Evolutionary conservation across 2,113 vertebrate species (phyloP), one percentile per base, ranked within the genome.

Genomic region (Panthera leo): DNA sequence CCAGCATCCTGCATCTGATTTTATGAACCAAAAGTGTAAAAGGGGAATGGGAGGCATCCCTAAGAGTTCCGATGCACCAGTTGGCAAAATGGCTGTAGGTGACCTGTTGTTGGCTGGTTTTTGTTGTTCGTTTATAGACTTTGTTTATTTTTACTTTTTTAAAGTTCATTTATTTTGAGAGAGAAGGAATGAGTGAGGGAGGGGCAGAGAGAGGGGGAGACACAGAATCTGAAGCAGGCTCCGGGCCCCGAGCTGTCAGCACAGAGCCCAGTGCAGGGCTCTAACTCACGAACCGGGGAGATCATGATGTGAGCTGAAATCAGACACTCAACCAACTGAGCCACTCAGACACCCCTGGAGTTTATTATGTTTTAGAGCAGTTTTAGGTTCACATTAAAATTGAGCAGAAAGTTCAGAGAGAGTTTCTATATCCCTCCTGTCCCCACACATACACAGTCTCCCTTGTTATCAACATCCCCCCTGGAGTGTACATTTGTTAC

Each of bases 391-490:
- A 31, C 6, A 13, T 18, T 25, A 21, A 65, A 63, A 39, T 53
- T 63, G 55, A 76, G 25, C 78, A 71, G 23, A 42, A 45, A 39
- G 85, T 70, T 23, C 34, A 5, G 58, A 80, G 58, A 80, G 63
- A 67, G 12, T 78, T 42, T 36, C 36, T 36, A 2, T 19, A 4
- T 9, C 9, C 25, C 19, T 42, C 19, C 19, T 86, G 27, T 42
- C 19, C 8, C 12, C 3, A 34, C 48, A 58, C 0, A 0, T 1
- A 2, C 58, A 31, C n/a, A 34, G 58, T 61, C 45, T 7, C 27
- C 61, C 27, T 21, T 31, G 2, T 2, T 8, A 5, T 19, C 61
- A 58, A 2, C 36, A 55, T 5, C 53, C 61, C 13, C 19, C 71
- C 55, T 5, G 19, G n/a, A 27, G 48, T 13, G 45, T 5, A 0